phyloP scores from a whole-genome alignment of 2,113 vertebrate species.

The Caranx melampygus region DNA sequence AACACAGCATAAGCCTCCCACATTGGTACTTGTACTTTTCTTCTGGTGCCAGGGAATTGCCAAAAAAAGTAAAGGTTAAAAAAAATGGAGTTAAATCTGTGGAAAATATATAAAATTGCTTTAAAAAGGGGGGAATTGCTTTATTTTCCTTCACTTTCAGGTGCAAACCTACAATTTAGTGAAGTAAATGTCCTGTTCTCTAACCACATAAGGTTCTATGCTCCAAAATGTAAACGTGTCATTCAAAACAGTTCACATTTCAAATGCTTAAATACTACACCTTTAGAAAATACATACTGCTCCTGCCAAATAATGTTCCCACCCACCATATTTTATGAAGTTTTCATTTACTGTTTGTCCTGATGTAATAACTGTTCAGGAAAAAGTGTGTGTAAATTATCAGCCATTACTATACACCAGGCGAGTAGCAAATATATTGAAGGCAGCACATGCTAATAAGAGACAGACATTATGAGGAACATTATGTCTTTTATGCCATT shows the following conservation, averaged over 20 bases:
- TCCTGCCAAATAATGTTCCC: constrained; percentile 13
- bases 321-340: constrained; percentile 14
- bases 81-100: too few relatives aligned
- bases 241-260: neutral
- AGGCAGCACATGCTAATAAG: constrained; percentile 32
- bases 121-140: too few relatives aligned
- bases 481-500: constrained; percentile 18
- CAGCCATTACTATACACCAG: constrained; percentile 32
- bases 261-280: constrained; percentile 28
- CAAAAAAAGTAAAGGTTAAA: too few relatives aligned
- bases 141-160: too few relatives aligned
- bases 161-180: too few relatives aligned
- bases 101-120: too few relatives aligned
- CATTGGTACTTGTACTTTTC: too few relatives aligned
- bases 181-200: too few relatives aligned
- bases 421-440: constrained; percentile 12
- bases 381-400: constrained; percentile 31
- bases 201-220: too few relatives aligned
- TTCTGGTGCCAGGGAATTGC: too few relatives aligned
- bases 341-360: constrained; percentile 29
- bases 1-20: too few relatives aligned
- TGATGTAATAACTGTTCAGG: constrained; percentile 11
- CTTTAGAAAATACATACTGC: constrained; percentile 2
- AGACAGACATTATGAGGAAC: constrained; percentile 24
- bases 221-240: too few relatives aligned